Conservation (phyloP, 2,888 invertebrate species). For the Pyrrhia umbra region DNA sequence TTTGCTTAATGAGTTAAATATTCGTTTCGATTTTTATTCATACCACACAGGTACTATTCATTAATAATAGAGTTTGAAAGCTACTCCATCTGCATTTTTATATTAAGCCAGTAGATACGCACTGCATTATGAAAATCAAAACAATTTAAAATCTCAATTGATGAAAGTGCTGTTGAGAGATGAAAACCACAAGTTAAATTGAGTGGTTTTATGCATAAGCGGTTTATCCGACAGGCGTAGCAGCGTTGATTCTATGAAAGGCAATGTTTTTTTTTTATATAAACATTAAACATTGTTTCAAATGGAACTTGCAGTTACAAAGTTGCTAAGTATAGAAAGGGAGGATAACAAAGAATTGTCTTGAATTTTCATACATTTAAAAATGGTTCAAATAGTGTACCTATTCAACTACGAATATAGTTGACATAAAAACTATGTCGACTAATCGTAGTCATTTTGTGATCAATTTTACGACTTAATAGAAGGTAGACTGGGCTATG, state of each 20-base stretch:
- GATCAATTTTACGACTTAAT: no score
- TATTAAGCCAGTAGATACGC: not conserved
- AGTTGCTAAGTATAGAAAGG: not conserved
- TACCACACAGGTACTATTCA: slow-evolving; percentile 11
- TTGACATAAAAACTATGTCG: no score
- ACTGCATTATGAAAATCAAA: not conserved
- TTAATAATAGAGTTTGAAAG: slow-evolving; percentile 11
- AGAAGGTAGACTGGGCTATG: no score
- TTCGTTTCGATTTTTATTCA: slow-evolving; percentile 32
- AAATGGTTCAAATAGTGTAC: no score
- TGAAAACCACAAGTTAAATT: slow-evolving; percentile 23
- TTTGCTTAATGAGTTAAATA: slow-evolving; percentile 58
- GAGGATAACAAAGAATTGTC: not conserved
- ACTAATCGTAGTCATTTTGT: no score
- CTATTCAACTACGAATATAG: no score
- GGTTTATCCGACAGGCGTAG: slow-evolving; percentile 3
- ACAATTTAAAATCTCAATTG: not conserved
- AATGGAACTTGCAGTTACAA: not conserved
- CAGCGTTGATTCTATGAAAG: not conserved
- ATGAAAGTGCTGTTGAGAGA: not conserved
- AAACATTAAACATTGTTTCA: not conserved
- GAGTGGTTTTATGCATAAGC: slow-evolving; percentile 12
- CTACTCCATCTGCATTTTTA: slow-evolving; percentile 1
- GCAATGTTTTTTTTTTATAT: not conserved
- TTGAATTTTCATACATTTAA: not conserved